Conservation (phyloP, 2,797 vertebrate genomes). For the Coendou prehensilis region DNA sequence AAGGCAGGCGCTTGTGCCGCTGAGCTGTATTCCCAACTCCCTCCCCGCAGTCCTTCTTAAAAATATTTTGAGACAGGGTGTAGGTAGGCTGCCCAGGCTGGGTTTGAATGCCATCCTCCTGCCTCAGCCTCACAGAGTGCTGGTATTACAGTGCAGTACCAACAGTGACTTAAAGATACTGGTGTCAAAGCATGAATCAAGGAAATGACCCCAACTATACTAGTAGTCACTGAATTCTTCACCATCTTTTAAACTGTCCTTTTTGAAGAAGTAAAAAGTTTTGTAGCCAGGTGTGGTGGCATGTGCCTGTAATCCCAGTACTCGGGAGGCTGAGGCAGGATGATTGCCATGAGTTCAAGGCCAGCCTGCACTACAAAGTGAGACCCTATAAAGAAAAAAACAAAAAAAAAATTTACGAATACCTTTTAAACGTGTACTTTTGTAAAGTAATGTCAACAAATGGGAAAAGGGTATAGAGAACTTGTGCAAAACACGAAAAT, state of each 20-base stretch:
- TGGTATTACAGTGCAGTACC: neutral
- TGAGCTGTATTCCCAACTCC: too few relatives aligned
- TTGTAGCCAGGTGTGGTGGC: neutral
- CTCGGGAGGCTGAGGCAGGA: neutral
- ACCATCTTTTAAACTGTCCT: neutral
- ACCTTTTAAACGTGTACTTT: neutral
- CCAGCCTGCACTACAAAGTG: neutral
- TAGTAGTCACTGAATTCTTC: neutral
- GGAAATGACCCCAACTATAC: neutral
- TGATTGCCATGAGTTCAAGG: neutral
- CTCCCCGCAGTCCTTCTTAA: too few relatives aligned
- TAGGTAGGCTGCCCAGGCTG: neutral
- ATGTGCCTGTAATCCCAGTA: neutral
- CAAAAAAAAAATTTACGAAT: neutral
- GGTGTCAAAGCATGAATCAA: neutral
- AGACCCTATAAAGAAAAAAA: neutral
- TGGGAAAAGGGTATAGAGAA: neutral
- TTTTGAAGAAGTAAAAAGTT: neutral
- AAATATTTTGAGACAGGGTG: neutral
- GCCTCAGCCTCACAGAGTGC: neutral
- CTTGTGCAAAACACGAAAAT: neutral
- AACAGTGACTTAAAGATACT: neutral
- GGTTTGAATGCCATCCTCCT: neutral
- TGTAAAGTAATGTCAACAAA: constrained; percentile 27
- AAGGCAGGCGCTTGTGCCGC: too few relatives aligned